Evolutionary conservation across 1,140 invertebrate species (phyloP).

Genomic region (Eueides isabella): DNA sequence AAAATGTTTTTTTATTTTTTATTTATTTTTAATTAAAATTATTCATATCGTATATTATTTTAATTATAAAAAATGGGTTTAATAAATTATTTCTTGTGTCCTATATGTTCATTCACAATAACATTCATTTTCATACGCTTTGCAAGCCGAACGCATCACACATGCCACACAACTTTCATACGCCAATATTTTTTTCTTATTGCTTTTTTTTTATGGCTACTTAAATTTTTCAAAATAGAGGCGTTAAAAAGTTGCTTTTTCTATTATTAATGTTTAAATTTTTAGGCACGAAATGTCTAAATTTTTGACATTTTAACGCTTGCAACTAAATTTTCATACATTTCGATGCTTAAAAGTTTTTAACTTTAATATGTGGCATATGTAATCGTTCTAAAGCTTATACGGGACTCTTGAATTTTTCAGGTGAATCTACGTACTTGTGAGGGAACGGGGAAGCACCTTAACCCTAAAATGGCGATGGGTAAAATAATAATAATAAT

Average conservation of each 20-base stretch:
- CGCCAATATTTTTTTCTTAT: slow-evolving; percentile 36
- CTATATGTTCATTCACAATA: slow-evolving; percentile 32
- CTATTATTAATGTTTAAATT: background rate
- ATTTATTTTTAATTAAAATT: background rate
- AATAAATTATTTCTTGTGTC: slow-evolving; percentile 16
- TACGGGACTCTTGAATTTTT: slow-evolving; percentile 73
- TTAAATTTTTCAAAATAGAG: slow-evolving; percentile 1
- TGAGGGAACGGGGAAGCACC: slow-evolving; percentile 54
- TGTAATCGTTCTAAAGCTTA: slow-evolving; percentile 45
- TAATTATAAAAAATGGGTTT: slow-evolving; percentile 16
- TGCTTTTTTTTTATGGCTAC: slow-evolving; percentile 11
- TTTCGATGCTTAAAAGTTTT: slow-evolving; percentile 8
- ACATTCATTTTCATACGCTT: slow-evolving; percentile 54
- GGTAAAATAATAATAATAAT: slow-evolving; percentile 41
- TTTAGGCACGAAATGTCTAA: background rate
- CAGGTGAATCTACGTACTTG: slow-evolving; percentile 83
- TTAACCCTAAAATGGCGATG: slow-evolving; percentile 28
- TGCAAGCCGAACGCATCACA: slow-evolving; percentile 63
- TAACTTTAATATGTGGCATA: slow-evolving; percentile 31
- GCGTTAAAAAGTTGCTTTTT: slow-evolving; percentile 35
- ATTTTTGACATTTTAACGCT: background rate
- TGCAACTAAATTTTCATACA: background rate
- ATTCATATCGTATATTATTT: background rate
- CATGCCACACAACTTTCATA: slow-evolving; percentile 67
- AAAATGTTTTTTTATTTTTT: too few relatives aligned